Percentiles rank a stretch among this genome's conserved stretches.
These are phyloP conservation scores for Drosophila funebris DNA, from an alignment of 1,140 invertebrate species.

Conservation along the genomic window DNA sequence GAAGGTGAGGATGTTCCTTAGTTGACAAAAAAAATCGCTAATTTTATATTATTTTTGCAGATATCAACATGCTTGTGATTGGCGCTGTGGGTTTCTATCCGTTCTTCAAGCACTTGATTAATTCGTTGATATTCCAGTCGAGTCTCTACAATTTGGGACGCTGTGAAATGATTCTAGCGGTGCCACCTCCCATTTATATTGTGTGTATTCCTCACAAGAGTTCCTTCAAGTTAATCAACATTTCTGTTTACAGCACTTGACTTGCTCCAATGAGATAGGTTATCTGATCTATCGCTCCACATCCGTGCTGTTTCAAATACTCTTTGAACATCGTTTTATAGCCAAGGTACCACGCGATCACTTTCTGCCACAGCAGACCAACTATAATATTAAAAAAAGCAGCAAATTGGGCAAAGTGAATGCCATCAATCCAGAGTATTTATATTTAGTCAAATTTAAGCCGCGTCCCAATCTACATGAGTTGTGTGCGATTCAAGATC, in stretches of 20 bases:
- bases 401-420: slow-evolving; percentile 67
- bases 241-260: slow-evolving; percentile 56
- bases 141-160: slow-evolving; percentile 84
- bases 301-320: slow-evolving; percentile 85
- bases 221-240: neutral
- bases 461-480: slow-evolving; percentile 84
- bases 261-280: slow-evolving; percentile 71
- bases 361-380: slow-evolving; percentile 85
- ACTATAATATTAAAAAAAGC: slow-evolving; percentile 58
- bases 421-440: slow-evolving; percentile 84
- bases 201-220: slow-evolving; percentile 67
- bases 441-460: slow-evolving; percentile 86
- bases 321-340: slow-evolving; percentile 85
- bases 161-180: slow-evolving; percentile 85
- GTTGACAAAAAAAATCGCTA: neutral
- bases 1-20: slow-evolving; percentile 46
- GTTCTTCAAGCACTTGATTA: slow-evolving; percentile 85
- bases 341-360: slow-evolving; percentile 85
- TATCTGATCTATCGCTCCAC: slow-evolving; percentile 83
- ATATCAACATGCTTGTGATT: slow-evolving; percentile 84
- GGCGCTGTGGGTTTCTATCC: slow-evolving; percentile 85
- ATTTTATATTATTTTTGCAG: slow-evolving; percentile 27
- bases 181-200: slow-evolving; percentile 85
- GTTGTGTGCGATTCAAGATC: slow-evolving; percentile 84
- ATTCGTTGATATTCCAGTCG: slow-evolving; percentile 85